These are phyloP conservation scores for Leptopilina drosophilae DNA, from an alignment of 2,888 invertebrate genomes.

Conservation along the genomic window DNA sequence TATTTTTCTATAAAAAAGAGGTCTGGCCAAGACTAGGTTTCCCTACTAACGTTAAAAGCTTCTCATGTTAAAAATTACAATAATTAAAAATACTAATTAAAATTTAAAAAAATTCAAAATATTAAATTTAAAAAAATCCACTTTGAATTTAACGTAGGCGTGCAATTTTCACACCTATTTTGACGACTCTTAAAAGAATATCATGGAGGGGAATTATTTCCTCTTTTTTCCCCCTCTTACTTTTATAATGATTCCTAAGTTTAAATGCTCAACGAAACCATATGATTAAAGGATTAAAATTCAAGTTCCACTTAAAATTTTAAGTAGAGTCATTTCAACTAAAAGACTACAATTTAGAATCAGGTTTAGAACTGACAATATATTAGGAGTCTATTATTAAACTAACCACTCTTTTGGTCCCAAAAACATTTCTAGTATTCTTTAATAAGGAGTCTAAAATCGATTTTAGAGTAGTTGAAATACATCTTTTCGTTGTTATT, in stretches of 20 bases:
- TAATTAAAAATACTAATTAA: too few relatives aligned
- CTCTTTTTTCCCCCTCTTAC: neutral
- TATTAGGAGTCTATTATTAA: constrained; percentile 23
- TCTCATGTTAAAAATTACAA: too few relatives aligned
- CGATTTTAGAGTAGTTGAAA: constrained; percentile 13
- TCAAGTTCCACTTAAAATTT: constrained; percentile 7
- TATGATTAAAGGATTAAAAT: constrained; percentile 29
- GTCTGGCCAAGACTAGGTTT: too few relatives aligned
- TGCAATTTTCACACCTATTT: constrained; percentile 4
- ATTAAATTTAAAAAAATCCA: too few relatives aligned
- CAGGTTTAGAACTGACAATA: constrained; percentile 11
- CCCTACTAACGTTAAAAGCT: too few relatives aligned
- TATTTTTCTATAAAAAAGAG: too few relatives aligned
- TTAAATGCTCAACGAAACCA: constrained; percentile 5
- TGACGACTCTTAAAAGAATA: neutral
- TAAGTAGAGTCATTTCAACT: constrained; percentile 23
- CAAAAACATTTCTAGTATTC: constrained; percentile 11
- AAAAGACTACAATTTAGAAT: constrained; percentile 14
- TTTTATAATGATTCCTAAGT: constrained; percentile 7
- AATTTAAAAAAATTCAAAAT: too few relatives aligned
- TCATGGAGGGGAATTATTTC: neutral
- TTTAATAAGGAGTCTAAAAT: neutral
- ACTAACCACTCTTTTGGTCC: constrained; percentile 23
- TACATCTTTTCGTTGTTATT: neutral
- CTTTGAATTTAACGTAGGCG: too few relatives aligned